These are phyloP conservation scores for Spongilla lacustris DNA, from an alignment of 37 sponge, comb jelly and placozoan genomes.

Conservation along the genomic window DNA sequence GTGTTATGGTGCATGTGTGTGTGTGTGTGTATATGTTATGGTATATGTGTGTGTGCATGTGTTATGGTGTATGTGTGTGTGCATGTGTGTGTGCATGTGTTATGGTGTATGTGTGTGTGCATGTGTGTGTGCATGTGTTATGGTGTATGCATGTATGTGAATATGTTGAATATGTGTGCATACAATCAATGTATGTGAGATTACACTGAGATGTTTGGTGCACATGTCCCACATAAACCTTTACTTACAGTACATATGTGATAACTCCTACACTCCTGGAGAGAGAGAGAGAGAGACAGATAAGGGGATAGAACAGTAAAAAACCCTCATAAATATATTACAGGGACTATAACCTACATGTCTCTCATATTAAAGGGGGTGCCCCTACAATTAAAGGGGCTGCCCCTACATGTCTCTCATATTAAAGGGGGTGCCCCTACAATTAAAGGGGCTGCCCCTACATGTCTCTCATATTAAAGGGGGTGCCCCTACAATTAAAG, in stretches of 20 bases:
- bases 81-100: slow-evolving; percentile 62
- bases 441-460: neutral
- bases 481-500: too few relatives aligned
- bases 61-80: neutral
- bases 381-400: neutral
- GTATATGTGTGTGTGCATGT: neutral
- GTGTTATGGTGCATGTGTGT: neutral
- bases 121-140: neutral
- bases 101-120: slow-evolving; percentile 13
- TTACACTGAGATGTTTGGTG: too few relatives aligned
- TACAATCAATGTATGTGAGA: too few relatives aligned
- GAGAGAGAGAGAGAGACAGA: slow-evolving; percentile 1
- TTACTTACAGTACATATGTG: too few relatives aligned
- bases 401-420: too few relatives aligned
- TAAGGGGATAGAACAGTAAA: too few relatives aligned
- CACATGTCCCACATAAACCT: too few relatives aligned
- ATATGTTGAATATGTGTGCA: too few relatives aligned
- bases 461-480: too few relatives aligned
- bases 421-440: too few relatives aligned
- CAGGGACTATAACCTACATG: too few relatives aligned
- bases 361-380: too few relatives aligned
- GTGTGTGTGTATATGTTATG: neutral
- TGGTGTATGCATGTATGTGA: neutral
- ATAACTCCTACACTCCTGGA: neutral
- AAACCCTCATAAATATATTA: neutral